Conservation (phyloP, 2,797 vertebrate species). For the Phoxinus dragarum region DNA sequence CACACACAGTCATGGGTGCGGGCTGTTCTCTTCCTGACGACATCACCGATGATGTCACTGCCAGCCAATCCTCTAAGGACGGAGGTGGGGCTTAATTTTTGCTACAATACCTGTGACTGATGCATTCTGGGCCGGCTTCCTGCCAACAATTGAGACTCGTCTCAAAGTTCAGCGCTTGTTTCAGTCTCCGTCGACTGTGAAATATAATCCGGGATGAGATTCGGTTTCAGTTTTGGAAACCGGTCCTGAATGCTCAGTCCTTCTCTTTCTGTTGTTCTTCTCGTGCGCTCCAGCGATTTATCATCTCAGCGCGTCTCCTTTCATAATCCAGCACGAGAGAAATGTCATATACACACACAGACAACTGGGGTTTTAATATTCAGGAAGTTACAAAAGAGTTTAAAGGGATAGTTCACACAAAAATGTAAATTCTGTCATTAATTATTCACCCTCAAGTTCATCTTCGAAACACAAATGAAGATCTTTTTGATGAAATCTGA, state of each 20-base stretch:
- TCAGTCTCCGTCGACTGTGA: not conserved
- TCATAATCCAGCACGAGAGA: not conserved
- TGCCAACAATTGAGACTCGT: not conserved
- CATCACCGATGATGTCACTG: conserved; percentile 76
- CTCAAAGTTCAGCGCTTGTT: not conserved
- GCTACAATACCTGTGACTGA: not conserved
- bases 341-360: not conserved
- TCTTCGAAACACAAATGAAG: no score
- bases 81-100: conserved; percentile 68
- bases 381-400: not conserved
- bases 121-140: conserved; percentile 29
- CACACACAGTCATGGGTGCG: conserved; percentile 79
- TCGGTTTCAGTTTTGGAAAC: conserved; percentile 4
- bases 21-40: conserved; percentile 81
- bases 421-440: no score
- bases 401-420: not conserved
- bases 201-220: not conserved
- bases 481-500: no score
- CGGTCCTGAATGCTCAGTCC: conserved; percentile 4
- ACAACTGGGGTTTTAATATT: no score
- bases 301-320: not conserved
- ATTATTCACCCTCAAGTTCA: no score
- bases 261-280: not conserved
- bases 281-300: not conserved
- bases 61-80: conserved; percentile 71